Percentiles rank a stretch among this genome's conserved stretches.
These are phyloP conservation scores for Caradrina clavipalpis DNA, from an alignment of 2,888 invertebrate genomes.

Conservation along the genomic window DNA sequence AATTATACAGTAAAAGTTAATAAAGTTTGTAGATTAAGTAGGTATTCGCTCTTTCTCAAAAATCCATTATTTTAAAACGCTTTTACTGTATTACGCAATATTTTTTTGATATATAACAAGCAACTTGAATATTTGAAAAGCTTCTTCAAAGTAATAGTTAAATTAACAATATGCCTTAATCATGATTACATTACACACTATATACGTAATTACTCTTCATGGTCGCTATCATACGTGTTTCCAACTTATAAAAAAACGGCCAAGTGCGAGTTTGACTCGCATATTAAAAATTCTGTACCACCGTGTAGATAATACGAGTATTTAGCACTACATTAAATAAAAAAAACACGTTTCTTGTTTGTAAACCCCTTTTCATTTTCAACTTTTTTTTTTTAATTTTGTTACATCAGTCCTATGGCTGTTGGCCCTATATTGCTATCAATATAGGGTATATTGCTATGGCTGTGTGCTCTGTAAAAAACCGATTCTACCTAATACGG, in stretches of 20 bases:
- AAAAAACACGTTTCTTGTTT: too few species aligned
- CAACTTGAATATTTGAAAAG: conserved; percentile 15
- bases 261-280: too few species aligned
- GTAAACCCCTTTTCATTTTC: too few species aligned
- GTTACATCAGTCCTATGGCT: too few species aligned
- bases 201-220: conserved; percentile 25
- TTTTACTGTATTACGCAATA: conserved; percentile 18
- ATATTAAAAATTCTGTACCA: too few species aligned
- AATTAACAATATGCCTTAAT: not conserved
- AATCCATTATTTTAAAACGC: not conserved
- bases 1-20: conserved; percentile 24
- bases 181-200: conserved; percentile 14
- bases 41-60: conserved; percentile 1
- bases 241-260: conserved; percentile 3
- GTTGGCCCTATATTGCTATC: too few species aligned
- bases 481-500: too few species aligned
- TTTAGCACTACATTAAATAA: too few species aligned
- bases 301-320: too few species aligned
- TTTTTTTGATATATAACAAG: conserved; percentile 1
- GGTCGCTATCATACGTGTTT: conserved; percentile 21
- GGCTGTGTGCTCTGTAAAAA: too few species aligned
- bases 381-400: too few species aligned
- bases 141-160: conserved; percentile 8
- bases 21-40: conserved; percentile 28
- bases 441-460: too few species aligned